Evolutionary conservation across 2,113 vertebrate species (phyloP).

Genomic region (Mus spicilegus): DNA sequence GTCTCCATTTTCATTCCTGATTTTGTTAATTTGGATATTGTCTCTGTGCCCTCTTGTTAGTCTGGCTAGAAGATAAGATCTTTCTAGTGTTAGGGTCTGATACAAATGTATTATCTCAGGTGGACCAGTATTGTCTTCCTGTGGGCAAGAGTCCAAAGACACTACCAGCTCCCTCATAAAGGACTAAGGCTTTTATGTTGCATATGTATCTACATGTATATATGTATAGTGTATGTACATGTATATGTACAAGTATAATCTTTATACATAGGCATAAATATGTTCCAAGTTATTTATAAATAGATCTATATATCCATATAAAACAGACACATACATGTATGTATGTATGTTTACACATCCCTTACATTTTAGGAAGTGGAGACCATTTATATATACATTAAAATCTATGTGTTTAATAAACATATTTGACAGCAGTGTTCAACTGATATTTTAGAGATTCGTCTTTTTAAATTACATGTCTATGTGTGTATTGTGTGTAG

Average conservation of each 20-base stretch:
- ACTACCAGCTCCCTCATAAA: neutral
- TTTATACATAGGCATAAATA: neutral
- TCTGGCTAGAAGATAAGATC: neutral
- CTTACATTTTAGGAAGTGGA: neutral
- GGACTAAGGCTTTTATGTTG: neutral
- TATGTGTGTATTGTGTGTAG: neutral
- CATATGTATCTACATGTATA: neutral
- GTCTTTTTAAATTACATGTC: neutral
- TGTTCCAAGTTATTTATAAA: neutral
- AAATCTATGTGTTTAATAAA: neutral
- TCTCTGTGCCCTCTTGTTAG: too few relatives aligned
- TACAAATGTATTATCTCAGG: neutral
- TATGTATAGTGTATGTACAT: too few relatives aligned
- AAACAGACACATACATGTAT: neutral
- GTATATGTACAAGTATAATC: neutral
- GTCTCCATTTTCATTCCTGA: too few relatives aligned
- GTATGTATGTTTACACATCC: neutral
- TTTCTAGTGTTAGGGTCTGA: neutral
- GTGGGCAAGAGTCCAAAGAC: neutral
- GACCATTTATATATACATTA: neutral
- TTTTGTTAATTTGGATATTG: too few relatives aligned
- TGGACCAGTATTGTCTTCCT: neutral
- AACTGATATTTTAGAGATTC: neutral
- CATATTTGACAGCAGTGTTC: neutral
- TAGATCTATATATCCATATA: neutral